A percentile compares a stretch with the other conserved stretches of the same genome.
Evolutionary conservation across 2,113 vertebrate species (phyloP).

Genomic region (Labeo catla): DNA sequence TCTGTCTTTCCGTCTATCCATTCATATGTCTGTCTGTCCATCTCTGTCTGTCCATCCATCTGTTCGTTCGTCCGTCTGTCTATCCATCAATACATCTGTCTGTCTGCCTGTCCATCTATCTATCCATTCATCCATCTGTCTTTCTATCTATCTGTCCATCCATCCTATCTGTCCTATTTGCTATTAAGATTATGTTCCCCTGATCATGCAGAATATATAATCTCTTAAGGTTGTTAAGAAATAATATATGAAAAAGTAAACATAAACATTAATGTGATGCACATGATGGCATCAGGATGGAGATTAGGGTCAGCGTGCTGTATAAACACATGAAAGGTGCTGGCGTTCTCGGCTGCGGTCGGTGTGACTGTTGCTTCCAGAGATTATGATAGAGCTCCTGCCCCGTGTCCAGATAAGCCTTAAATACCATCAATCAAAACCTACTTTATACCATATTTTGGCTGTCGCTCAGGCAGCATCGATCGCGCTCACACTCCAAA

Average conservation of each 20-base stretch:
- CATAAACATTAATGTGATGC: neutral
- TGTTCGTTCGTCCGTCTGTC: neutral
- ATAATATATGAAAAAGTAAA: neutral
- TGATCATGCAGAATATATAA: neutral
- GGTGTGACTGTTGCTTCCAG: conserved; percentile 24
- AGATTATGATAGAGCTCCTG: conserved; percentile 45
- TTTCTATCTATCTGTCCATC: neutral
- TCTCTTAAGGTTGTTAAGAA: neutral
- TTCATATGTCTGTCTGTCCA: too few relatives aligned
- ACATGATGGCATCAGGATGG: neutral
- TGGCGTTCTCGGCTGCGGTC: neutral
- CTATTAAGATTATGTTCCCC: neutral
- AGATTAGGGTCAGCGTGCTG: neutral
- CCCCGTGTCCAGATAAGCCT: conserved; percentile 39
- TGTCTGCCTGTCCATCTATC: too few relatives aligned
- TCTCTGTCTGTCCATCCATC: neutral
- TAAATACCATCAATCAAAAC: conserved; percentile 47
- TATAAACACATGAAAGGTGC: conserved; percentile 13
- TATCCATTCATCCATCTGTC: neutral
- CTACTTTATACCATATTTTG: conserved; percentile 48
- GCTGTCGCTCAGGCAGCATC: conserved; percentile 33
- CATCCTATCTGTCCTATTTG: neutral
- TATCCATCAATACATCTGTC: too few relatives aligned
- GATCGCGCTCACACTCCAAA: conserved; percentile 30
- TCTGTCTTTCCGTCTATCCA: too few relatives aligned